phyloP scores from a whole-genome alignment of 2,888 invertebrate genomes.

The Odontomyia ornata region DNA sequence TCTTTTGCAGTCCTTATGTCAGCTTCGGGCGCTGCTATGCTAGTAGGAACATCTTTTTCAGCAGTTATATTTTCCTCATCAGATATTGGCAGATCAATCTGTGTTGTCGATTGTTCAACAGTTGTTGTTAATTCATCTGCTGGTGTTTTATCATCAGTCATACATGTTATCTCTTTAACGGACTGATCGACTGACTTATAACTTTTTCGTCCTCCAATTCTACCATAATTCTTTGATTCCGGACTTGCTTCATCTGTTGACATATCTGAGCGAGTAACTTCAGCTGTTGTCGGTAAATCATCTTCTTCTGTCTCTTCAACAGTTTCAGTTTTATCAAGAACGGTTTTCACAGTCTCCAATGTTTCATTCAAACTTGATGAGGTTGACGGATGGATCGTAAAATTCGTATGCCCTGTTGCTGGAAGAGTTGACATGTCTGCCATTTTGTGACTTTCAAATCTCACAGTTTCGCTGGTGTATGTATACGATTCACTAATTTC shows the following conservation, averaged over 20 bases:
- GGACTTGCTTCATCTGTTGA: slow-evolving; percentile 1
- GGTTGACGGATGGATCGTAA: background rate
- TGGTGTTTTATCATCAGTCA: background rate
- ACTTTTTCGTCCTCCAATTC: slow-evolving; percentile 13
- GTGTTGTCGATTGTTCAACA: background rate
- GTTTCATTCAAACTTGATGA: background rate
- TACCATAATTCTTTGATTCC: no score
- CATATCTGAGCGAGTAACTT: background rate
- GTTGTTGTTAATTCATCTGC: background rate
- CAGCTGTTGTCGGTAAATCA: slow-evolving; percentile 2
- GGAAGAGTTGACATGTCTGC: background rate
- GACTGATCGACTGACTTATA: background rate
- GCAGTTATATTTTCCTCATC: background rate
- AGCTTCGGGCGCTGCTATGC: no score
- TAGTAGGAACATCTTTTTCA: background rate
- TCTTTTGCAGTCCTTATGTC: background rate
- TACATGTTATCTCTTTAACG: no score
- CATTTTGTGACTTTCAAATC: background rate
- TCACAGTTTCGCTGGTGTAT: background rate
- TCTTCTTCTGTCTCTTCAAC: background rate
- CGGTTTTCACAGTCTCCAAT: background rate
- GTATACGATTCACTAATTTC: background rate
- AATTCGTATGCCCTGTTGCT: background rate
- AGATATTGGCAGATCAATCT: background rate
- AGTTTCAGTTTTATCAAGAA: background rate